Evolutionary conservation across 2,113 vertebrate species (phyloP).

Genomic region (Engraulis encrasicolus): DNA sequence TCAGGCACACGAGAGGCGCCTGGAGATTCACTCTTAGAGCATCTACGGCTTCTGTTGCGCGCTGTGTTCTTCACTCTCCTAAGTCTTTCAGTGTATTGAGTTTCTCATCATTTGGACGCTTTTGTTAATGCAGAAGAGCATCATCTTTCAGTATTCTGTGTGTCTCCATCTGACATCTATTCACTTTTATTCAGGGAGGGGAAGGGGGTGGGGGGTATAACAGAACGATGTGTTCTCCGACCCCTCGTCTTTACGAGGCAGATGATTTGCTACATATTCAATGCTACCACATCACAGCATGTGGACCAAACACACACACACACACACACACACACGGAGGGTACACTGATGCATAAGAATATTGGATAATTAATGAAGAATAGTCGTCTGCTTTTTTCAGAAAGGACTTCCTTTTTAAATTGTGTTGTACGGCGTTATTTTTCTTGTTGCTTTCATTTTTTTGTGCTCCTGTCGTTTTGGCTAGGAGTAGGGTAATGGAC

Average conservation of each 20-base stretch:
- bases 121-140: constrained; percentile 10
- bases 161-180: background rate
- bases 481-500: too few species aligned
- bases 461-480: background rate
- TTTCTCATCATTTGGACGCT: background rate
- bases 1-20: background rate
- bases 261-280: background rate
- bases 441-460: constrained; percentile 11
- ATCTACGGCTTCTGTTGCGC: background rate
- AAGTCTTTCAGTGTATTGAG: too few species aligned
- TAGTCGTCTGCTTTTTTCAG: constrained; percentile 16
- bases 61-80: background rate
- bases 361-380: constrained; percentile 17
- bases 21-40: background rate
- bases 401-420: constrained; percentile 19
- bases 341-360: constrained; percentile 15
- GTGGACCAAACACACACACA: constrained; percentile 43
- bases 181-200: constrained; percentile 17
- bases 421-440: constrained; percentile 8
- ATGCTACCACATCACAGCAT: constrained; percentile 18
- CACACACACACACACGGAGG: too few species aligned
- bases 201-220: background rate
- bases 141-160: constrained; percentile 20
- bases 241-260: background rate
- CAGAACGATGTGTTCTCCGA: background rate